Conservation (phyloP, 2,113 vertebrate species). For the Lepidothrix coronata region DNA sequence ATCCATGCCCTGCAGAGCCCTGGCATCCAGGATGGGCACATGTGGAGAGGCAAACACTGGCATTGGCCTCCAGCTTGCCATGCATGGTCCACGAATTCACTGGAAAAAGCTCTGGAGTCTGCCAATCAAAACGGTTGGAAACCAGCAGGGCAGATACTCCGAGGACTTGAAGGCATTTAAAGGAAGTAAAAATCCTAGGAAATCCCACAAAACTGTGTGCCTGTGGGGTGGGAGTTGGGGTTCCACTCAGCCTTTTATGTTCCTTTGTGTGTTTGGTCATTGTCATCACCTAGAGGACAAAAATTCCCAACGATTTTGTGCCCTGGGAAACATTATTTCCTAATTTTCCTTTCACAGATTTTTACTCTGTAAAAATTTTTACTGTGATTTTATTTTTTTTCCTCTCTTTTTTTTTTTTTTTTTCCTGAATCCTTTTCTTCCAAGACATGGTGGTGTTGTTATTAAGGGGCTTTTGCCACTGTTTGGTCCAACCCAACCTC, state of each 20-base stretch:
- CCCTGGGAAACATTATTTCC: neutral
- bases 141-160: neutral
- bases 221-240: neutral
- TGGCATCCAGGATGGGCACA: neutral
- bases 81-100: neutral
- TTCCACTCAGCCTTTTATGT: neutral
- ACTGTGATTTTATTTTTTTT: neutral
- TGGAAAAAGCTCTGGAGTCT: constrained; percentile 12
- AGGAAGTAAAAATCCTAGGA: neutral
- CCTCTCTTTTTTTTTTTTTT: neutral
- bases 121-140: neutral
- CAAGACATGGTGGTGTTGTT: neutral
- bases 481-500: neutral
- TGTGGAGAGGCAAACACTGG: neutral
- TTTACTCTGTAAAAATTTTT: neutral
- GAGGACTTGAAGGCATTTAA: neutral
- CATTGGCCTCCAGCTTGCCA: neutral
- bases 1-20: neutral
- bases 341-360: neutral
- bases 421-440: neutral
- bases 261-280: neutral
- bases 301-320: neutral
- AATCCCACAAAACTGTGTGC: neutral
- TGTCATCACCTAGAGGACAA: neutral
- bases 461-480: neutral